A percentile compares a stretch with the other conserved stretches of the same genome.
phyloP scores from a whole-genome alignment of 2,797 vertebrate genomes.

The Pseudomugil tenellus region DNA sequence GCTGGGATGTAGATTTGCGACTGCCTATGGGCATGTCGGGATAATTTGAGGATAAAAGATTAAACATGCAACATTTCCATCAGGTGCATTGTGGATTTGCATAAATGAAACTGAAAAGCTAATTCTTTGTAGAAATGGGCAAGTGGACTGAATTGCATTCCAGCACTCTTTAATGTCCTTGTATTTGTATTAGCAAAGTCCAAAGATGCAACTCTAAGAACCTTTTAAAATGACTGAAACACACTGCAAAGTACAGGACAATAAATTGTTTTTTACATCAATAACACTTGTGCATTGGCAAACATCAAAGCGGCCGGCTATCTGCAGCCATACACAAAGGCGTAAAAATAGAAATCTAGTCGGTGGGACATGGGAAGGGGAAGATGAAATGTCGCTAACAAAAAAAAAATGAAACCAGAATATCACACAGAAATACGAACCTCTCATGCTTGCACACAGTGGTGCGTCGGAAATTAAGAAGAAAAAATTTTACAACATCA shows the following conservation, averaged over 20 bases:
- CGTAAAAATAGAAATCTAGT: slow-evolving; percentile 37
- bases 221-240: slow-evolving; percentile 23
- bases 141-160: background rate
- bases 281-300: slow-evolving; percentile 21
- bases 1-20: no score
- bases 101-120: background rate
- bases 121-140: background rate
- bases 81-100: background rate
- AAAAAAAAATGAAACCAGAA: slow-evolving; percentile 19
- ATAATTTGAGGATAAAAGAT: background rate
- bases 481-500: slow-evolving; percentile 40
- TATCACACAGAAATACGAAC: slow-evolving; percentile 26
- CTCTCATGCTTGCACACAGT: slow-evolving; percentile 41
- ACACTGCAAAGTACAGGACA: background rate
- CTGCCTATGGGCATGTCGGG: no score
- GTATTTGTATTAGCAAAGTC: background rate
- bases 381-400: slow-evolving; percentile 50
- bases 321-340: slow-evolving; percentile 30
- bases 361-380: slow-evolving; percentile 22
- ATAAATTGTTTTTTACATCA: slow-evolving; percentile 41
- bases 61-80: background rate
- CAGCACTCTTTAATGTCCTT: background rate
- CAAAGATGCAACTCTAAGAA: background rate
- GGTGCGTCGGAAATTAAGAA: slow-evolving; percentile 47
- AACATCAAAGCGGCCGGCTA: slow-evolving; percentile 44